Conservation (phyloP, 2,113 vertebrate species). For the Vireo altiloquus region DNA sequence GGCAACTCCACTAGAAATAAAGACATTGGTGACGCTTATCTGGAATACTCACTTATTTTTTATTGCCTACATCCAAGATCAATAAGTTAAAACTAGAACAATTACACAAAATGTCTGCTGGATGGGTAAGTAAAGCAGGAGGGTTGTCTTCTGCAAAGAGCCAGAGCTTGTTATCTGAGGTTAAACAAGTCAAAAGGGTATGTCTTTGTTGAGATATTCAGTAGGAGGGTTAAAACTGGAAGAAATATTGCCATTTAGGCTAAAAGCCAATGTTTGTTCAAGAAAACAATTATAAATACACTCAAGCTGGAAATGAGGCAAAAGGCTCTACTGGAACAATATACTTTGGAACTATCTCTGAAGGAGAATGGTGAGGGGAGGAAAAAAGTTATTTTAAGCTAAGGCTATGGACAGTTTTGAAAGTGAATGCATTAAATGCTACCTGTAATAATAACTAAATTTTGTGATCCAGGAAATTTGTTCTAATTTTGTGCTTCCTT, state of each 20-base stretch:
- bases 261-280: slow-evolving; percentile 32
- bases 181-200: background rate
- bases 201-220: background rate
- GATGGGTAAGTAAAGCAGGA: background rate
- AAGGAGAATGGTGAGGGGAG: background rate
- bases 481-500: background rate
- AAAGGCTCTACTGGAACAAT: slow-evolving; percentile 20
- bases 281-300: slow-evolving; percentile 41
- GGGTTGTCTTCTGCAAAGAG: background rate
- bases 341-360: background rate
- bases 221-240: background rate
- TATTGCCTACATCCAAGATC: background rate
- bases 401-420: background rate
- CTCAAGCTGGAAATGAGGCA: background rate
- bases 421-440: background rate
- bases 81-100: background rate
- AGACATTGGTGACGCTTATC: background rate
- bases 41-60: background rate
- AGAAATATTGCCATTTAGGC: slow-evolving; percentile 10
- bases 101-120: background rate
- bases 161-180: background rate
- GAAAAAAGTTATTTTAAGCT: background rate
- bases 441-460: background rate
- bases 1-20: background rate
- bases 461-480: background rate